Evolutionary conservation across 2,113 vertebrate genomes (phyloP).

Genomic region (Agapornis roseicollis): DNA sequence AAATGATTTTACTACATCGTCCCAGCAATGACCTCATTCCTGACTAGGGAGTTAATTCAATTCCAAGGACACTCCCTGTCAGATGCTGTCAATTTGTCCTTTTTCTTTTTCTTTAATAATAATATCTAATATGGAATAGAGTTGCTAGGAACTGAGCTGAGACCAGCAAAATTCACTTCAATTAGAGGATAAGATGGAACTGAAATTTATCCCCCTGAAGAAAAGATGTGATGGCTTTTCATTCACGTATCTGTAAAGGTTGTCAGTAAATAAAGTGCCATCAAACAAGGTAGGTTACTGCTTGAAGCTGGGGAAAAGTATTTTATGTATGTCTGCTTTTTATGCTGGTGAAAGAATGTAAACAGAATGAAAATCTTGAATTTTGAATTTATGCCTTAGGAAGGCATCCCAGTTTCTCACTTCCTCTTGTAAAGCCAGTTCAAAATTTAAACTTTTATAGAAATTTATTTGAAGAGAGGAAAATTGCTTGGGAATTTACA

Average conservation of each 20-base stretch:
- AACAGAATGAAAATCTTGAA: not conserved
- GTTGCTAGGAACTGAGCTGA: slow-evolving; percentile 27
- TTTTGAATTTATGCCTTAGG: not conserved
- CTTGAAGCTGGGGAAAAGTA: not conserved
- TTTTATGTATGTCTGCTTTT: not conserved
- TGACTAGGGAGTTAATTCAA: slow-evolving; percentile 41
- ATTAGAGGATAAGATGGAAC: not conserved
- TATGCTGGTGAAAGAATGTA: not conserved
- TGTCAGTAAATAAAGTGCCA: not conserved
- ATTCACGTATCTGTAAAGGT: not conserved
- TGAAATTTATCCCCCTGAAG: not conserved
- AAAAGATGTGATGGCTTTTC: not conserved
- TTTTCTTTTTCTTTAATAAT: not conserved
- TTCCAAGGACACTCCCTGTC: slow-evolving; percentile 38
- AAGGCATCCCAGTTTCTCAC: not conserved
- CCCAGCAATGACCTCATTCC: slow-evolving; percentile 29
- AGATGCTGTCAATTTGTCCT: slow-evolving; percentile 22
- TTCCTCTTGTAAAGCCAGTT: not conserved
- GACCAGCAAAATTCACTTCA: slow-evolving; percentile 50
- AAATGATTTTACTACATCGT: slow-evolving; percentile 24
- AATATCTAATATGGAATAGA: slow-evolving; percentile 29
- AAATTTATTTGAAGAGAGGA: not conserved
- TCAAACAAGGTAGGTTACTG: not conserved
- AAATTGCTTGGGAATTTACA: not conserved
- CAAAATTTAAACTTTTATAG: not conserved